Evolutionary conservation across 2,888 invertebrate species (phyloP).

Genomic region (Drosophila silvestris): DNA sequence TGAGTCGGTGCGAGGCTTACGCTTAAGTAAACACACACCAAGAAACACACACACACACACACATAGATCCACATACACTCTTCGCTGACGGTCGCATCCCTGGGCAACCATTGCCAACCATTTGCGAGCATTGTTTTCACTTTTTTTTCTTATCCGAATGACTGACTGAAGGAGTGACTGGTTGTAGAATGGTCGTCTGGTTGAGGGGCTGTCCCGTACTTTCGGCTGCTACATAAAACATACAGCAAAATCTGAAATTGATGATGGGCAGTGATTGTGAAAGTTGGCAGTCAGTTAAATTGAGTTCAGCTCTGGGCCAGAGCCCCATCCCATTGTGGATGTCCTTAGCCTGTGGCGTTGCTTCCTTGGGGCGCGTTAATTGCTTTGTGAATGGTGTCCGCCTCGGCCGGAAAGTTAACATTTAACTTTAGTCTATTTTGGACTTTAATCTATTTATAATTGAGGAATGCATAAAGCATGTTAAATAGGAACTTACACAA

Average conservation of each 20-base stretch:
- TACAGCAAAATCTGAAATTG: constrained; percentile 81
- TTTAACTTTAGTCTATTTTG: constrained; percentile 80
- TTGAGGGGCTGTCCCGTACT: constrained; percentile 29
- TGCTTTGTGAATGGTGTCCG: constrained; percentile 82
- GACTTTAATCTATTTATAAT: constrained; percentile 80
- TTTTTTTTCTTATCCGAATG: constrained; percentile 51
- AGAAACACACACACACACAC: constrained; percentile 37
- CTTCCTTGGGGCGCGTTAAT: constrained; percentile 72
- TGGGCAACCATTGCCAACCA: constrained; percentile 63
- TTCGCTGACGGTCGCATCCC: constrained; percentile 58
- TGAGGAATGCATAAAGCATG: constrained; percentile 80
- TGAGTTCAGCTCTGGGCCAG: constrained; percentile 66
- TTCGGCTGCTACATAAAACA: constrained; percentile 74
- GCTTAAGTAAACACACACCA: constrained; percentile 77
- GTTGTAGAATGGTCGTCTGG: not conserved
- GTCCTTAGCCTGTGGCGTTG: constrained; percentile 34
- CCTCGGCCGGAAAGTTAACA: constrained; percentile 78
- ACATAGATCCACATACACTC: constrained; percentile 5
- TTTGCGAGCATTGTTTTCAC: constrained; percentile 78
- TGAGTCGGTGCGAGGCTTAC: constrained; percentile 62
- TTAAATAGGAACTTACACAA: constrained; percentile 79
- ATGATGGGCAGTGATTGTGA: constrained; percentile 81
- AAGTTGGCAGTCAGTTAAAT: constrained; percentile 80
- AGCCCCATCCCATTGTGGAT: not conserved
- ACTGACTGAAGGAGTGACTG: constrained; percentile 37